A percentile compares a stretch with the other conserved stretches of the same genome.
phyloP scores from a whole-genome alignment of 2,888 invertebrate species.

The Endomychus coccineus region DNA sequence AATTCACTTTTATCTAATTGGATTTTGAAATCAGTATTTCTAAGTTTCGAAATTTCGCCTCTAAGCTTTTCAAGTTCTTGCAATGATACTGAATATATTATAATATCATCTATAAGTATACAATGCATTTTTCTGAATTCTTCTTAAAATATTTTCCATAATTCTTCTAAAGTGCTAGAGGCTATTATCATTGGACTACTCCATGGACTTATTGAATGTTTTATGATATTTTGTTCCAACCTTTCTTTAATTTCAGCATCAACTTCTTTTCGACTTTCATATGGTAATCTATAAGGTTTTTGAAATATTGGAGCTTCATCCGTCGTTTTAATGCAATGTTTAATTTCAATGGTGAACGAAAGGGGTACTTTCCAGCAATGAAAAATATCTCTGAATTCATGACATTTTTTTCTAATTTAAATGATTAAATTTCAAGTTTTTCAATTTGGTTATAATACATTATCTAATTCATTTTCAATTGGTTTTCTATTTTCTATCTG shows the following conservation, averaged over 20 bases:
- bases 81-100: constrained; percentile 11
- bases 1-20: constrained; percentile 2
- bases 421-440: background rate
- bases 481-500: no score
- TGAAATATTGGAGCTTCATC: constrained; percentile 26
- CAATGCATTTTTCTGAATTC: constrained; percentile 14
- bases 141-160: constrained; percentile 19
- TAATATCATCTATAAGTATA: constrained; percentile 23
- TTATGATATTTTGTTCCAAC: constrained; percentile 30
- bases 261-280: constrained; percentile 27
- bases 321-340: constrained; percentile 23
- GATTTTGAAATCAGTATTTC: background rate
- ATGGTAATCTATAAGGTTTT: constrained; percentile 27
- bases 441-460: background rate
- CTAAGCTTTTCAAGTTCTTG: background rate
- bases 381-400: constrained; percentile 1
- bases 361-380: background rate
- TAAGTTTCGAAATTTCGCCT: background rate
- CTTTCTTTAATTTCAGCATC: constrained; percentile 29
- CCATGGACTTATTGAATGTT: constrained; percentile 32
- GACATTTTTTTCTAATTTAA: background rate
- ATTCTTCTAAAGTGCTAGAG: constrained; percentile 29
- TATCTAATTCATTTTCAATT: no score
- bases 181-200: constrained; percentile 35
- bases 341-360: constrained; percentile 15